Evolutionary conservation across 2,113 vertebrate genomes (phyloP).

Genomic region (Onychorhynchus coronatus): DNA sequence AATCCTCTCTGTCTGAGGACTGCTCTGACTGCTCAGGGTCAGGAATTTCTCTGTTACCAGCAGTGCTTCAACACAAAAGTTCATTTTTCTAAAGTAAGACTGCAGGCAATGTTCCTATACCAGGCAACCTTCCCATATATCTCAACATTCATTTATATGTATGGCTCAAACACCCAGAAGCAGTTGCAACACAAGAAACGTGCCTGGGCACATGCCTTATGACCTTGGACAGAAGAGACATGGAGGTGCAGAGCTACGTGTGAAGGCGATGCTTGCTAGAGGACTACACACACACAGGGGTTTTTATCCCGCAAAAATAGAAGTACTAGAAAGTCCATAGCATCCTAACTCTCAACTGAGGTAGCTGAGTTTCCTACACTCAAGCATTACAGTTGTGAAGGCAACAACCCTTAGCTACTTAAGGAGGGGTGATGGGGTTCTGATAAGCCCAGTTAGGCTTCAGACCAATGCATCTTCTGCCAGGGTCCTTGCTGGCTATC

Average conservation of each 20-base stretch:
- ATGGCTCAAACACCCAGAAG: neutral
- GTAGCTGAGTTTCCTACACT: neutral
- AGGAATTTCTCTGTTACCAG: neutral
- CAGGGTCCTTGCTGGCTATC: neutral
- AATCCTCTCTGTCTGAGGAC: neutral
- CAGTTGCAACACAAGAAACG: neutral
- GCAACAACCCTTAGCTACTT: neutral
- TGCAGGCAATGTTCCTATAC: neutral
- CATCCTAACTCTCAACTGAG: neutral
- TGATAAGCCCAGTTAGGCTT: neutral
- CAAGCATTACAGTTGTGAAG: neutral
- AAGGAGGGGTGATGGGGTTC: neutral
- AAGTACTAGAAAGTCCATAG: neutral
- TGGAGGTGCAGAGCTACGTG: fast-evolving
- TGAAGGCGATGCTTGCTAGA: neutral
- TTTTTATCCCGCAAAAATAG: neutral
- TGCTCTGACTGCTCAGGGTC: neutral
- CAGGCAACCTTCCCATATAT: neutral
- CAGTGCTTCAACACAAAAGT: neutral
- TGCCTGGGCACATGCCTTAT: neutral
- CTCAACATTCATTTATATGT: fast-evolving
- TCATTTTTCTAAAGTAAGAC: neutral
- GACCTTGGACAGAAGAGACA: neutral
- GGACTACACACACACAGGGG: neutral
- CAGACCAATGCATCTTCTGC: neutral